phyloP scores from a whole-genome alignment of 2,888 invertebrate species.

The Ischnus inquisitorius region DNA sequence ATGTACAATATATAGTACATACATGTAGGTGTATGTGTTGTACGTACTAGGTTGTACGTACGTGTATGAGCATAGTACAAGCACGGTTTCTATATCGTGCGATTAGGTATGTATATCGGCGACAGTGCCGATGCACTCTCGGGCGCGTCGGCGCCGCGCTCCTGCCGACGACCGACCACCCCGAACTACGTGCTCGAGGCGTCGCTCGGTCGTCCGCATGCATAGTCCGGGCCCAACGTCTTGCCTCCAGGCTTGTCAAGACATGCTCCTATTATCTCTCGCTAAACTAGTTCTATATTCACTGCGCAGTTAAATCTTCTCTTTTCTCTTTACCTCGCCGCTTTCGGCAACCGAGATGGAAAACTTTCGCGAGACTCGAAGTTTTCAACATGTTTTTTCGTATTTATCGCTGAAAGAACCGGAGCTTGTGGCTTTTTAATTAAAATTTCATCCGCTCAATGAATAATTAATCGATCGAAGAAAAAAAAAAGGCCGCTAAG shows the following conservation, averaged over 20 bases:
- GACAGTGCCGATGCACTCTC: slow-evolving; percentile 76
- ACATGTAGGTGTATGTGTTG: no score
- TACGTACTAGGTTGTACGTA: not conserved
- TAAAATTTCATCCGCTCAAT: not conserved
- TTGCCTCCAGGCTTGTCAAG: slow-evolving; percentile 23
- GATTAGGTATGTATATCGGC: slow-evolving; percentile 67
- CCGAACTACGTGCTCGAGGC: slow-evolving; percentile 46
- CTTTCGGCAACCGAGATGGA: not conserved
- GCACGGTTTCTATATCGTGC: slow-evolving; percentile 51
- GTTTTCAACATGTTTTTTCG: not conserved
- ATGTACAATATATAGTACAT: no score
- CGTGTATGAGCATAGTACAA: slow-evolving; percentile 7
- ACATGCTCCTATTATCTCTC: slow-evolving; percentile 8
- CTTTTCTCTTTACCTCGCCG: not conserved
- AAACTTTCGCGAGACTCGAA: not conserved
- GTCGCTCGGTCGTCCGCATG: slow-evolving; percentile 57
- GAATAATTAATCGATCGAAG: not conserved
- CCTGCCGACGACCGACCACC: slow-evolving; percentile 69
- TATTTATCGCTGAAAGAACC: not conserved
- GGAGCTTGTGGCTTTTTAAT: not conserved
- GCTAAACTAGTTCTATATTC: not conserved
- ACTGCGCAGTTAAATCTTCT: not conserved
- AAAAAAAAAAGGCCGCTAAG: not conserved
- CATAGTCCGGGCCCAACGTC: slow-evolving; percentile 30
- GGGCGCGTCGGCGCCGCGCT: slow-evolving; percentile 67